phyloP scores from a whole-genome alignment of 2,888 invertebrate genomes.

The Oxystoma pomonae region DNA sequence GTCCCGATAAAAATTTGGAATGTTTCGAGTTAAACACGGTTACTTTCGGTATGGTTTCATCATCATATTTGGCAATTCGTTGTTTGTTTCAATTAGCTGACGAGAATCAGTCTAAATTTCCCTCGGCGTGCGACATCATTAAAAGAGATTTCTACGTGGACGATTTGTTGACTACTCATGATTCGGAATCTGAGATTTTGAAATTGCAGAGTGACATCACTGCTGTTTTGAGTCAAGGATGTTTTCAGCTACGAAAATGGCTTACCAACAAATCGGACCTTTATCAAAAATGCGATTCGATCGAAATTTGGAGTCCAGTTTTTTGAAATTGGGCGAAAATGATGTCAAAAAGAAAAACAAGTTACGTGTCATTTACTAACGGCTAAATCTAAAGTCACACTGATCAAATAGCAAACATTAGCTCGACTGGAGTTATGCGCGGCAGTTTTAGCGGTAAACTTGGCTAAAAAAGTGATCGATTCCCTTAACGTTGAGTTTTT shows the following conservation, averaged over 20 bases:
- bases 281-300: slow-evolving; percentile 7
- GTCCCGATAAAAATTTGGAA: slow-evolving; percentile 8
- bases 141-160: slow-evolving; percentile 27
- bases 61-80: slow-evolving; percentile 18
- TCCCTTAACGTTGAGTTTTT: slow-evolving; percentile 7
- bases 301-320: slow-evolving; percentile 9
- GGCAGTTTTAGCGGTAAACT: slow-evolving; percentile 6
- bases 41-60: slow-evolving; percentile 27
- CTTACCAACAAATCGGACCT: slow-evolving; percentile 11
- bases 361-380: slow-evolving; percentile 17
- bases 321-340: slow-evolving; percentile 18
- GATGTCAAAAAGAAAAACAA: slow-evolving; percentile 20
- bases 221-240: slow-evolving; percentile 14
- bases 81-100: slow-evolving; percentile 20
- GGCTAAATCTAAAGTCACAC: background rate
- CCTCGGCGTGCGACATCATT: slow-evolving; percentile 17
- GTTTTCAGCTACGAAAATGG: slow-evolving; percentile 23
- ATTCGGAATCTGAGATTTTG: slow-evolving; percentile 18
- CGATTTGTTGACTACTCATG: slow-evolving; percentile 19
- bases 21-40: slow-evolving; percentile 22
- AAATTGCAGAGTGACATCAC: slow-evolving; percentile 20
- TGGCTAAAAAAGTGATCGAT: slow-evolving; percentile 1
- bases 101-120: slow-evolving; percentile 13
- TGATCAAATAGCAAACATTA: background rate
- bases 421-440: slow-evolving; percentile 12